A percentile compares a stretch with the other conserved stretches of the same genome.
These are phyloP conservation scores for Zeuzera pyrina DNA, from an alignment of 2,888 invertebrate species.

Conservation along the genomic window DNA sequence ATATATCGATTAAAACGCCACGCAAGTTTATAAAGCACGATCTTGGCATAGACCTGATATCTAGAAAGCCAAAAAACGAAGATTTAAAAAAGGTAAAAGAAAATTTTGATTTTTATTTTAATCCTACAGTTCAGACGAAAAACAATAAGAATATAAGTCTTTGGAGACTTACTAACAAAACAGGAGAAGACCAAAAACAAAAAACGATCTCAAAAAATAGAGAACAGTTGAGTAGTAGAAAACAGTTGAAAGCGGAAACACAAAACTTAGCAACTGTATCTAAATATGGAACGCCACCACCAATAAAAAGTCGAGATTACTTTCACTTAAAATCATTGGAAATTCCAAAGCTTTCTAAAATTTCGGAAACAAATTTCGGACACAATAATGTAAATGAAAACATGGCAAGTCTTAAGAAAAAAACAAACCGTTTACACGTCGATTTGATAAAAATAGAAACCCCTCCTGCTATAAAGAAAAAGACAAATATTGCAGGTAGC, in stretches of 20 bases:
- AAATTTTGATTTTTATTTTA: slow-evolving; percentile 22
- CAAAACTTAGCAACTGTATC: slow-evolving; percentile 26
- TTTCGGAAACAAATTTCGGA: slow-evolving; percentile 19
- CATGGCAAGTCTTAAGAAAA: not conserved
- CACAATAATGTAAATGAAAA: not conserved
- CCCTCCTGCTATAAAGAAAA: slow-evolving; percentile 35
- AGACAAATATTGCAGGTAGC: slow-evolving; percentile 40
- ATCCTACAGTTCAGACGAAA: slow-evolving; percentile 11
- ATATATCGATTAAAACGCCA: slow-evolving; percentile 29
- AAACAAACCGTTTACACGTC: not conserved
- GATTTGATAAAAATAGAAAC: slow-evolving; percentile 28
- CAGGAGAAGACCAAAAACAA: slow-evolving; percentile 22
- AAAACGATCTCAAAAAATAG: slow-evolving; percentile 17
- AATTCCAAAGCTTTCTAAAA: too few relatives aligned
- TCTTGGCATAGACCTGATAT: slow-evolving; percentile 22
- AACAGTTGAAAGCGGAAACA: slow-evolving; percentile 18
- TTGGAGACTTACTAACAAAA: slow-evolving; percentile 33
- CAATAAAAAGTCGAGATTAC: too few relatives aligned
- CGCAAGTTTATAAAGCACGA: slow-evolving; percentile 31
- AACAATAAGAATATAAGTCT: slow-evolving; percentile 24
- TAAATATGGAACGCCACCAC: slow-evolving; percentile 46
- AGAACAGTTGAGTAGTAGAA: slow-evolving; percentile 4
- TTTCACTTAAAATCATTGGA: too few relatives aligned
- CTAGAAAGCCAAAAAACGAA: slow-evolving; percentile 13
- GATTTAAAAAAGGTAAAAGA: slow-evolving; percentile 26